Percentiles rank a stretch among this genome's conserved stretches.
Conservation (phyloP, 2,888 invertebrate genomes). For the Orthosia gothica region DNA sequence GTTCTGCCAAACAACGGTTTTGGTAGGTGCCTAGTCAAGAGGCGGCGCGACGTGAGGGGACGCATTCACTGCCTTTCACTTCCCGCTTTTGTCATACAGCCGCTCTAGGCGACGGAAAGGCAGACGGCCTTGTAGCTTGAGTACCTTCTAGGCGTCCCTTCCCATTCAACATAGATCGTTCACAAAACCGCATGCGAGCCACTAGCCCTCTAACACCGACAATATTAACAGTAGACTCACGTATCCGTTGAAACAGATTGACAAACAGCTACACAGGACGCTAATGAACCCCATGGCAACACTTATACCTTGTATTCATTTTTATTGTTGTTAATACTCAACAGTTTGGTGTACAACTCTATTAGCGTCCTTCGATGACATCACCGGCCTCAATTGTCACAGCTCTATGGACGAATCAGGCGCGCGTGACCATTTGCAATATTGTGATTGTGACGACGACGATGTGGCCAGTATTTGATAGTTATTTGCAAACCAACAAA, state of each 20-base stretch:
- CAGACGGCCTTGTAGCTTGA: constrained; percentile 89
- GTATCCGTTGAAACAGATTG: constrained; percentile 20
- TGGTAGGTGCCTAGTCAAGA: constrained; percentile 73
- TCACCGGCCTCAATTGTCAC: constrained; percentile 66
- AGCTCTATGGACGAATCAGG: constrained; percentile 55
- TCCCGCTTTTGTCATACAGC: constrained; percentile 90
- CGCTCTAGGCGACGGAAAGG: constrained; percentile 88
- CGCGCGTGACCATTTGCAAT: constrained; percentile 64
- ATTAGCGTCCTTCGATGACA: constrained; percentile 72
- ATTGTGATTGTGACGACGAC: constrained; percentile 44
- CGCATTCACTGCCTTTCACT: constrained; percentile 91
- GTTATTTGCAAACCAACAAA: constrained; percentile 54
- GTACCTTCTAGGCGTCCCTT: constrained; percentile 87
- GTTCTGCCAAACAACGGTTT: constrained; percentile 71
- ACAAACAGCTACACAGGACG: constrained; percentile 32
- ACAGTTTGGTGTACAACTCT: constrained; percentile 32
- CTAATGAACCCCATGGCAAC: constrained; percentile 42
- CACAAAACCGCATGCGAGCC: constrained; percentile 41
- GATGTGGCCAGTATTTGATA: constrained; percentile 68
- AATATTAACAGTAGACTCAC: constrained; percentile 34
- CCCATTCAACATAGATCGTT: constrained; percentile 79
- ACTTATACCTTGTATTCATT: constrained; percentile 37
- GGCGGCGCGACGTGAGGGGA: constrained; percentile 84
- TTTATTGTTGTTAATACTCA: constrained; percentile 39
- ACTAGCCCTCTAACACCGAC: constrained; percentile 29